Percentiles rank a stretch among this genome's conserved stretches.
These are phyloP conservation scores for Epizoanthus stellaris DNA, from an alignment of 92 coral and sea anemone genomes.

Conservation along the genomic window DNA sequence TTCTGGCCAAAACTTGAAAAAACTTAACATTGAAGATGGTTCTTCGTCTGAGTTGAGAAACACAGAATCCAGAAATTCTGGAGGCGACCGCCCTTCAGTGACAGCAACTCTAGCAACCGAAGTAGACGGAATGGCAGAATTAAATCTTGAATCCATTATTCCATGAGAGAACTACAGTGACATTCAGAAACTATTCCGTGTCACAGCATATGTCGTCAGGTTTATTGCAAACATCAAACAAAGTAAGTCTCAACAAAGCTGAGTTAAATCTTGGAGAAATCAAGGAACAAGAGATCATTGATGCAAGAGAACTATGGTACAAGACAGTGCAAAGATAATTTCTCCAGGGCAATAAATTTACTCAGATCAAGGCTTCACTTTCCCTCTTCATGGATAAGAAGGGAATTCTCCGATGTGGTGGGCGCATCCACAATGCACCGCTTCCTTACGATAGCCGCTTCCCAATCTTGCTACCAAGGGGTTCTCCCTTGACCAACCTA, in stretches of 20 bases:
- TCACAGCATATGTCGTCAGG: slow-evolving; percentile 61
- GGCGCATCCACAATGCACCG: slow-evolving; percentile 37
- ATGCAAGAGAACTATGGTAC: no score
- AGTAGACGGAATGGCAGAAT: background rate
- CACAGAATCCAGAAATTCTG: background rate
- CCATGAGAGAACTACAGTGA: slow-evolving; percentile 41
- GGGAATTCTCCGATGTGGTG: slow-evolving; percentile 4
- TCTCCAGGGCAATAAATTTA: background rate
- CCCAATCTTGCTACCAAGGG: slow-evolving; percentile 54
- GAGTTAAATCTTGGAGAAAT: slow-evolving; percentile 15
- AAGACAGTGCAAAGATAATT: no score
- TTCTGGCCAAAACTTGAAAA: slow-evolving; percentile 14
- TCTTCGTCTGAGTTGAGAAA: background rate
- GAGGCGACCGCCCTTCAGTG: slow-evolving; percentile 1
- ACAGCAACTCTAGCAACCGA: slow-evolving; percentile 26
- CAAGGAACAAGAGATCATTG: background rate
- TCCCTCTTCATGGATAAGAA: no score
- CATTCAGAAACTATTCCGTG: slow-evolving; percentile 52
- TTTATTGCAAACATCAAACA: slow-evolving; percentile 43
- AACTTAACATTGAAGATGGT: slow-evolving; percentile 47
- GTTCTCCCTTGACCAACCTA: slow-evolving; percentile 40
- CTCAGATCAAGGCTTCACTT: background rate
- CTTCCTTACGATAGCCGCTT: slow-evolving; percentile 23
- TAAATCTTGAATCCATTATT: slow-evolving; percentile 36
- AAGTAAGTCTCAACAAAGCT: slow-evolving; percentile 21